These are phyloP conservation scores for Halcyon senegalensis DNA, from an alignment of 2,113 vertebrate species.

Conservation along the genomic window DNA sequence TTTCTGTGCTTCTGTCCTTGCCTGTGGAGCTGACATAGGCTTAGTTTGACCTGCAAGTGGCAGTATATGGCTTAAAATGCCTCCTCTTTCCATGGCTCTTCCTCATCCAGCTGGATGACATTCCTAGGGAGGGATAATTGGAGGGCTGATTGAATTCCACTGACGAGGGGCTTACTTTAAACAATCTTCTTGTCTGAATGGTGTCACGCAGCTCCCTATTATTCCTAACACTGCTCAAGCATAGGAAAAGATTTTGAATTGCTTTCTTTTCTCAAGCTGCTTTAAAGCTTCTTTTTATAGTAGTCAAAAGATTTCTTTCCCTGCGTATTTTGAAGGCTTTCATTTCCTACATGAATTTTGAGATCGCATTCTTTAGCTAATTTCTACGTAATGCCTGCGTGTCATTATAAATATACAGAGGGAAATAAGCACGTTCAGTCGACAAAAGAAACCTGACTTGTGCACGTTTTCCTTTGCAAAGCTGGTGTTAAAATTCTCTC, in stretches of 20 bases:
- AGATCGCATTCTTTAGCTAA: fast-evolving
- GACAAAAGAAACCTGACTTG: not conserved
- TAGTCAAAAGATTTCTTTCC: not conserved
- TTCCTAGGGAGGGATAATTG: not conserved
- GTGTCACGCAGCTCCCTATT: not conserved
- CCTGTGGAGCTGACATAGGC: not conserved
- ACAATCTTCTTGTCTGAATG: not conserved
- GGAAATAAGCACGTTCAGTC: not conserved
- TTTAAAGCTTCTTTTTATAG: not conserved
- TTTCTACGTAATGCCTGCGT: not conserved
- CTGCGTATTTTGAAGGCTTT: not conserved
- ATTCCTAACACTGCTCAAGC: not conserved
- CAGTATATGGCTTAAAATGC: slow-evolving; percentile 62
- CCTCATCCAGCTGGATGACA: not conserved
- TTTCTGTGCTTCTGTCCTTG: not conserved
- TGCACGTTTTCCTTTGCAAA: not conserved
- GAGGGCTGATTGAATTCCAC: not conserved
- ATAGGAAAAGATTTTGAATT: not conserved
- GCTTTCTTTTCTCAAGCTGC: not conserved
- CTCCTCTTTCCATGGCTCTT: not conserved
- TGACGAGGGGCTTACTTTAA: not conserved
- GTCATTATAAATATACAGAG: not conserved
- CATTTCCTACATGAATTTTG: not conserved
- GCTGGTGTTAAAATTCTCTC: not conserved
- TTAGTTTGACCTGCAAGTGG: slow-evolving; percentile 64